A percentile compares a stretch with the other conserved stretches of the same genome.
Conservation (phyloP, 2,797 vertebrate genomes). For the Tenualosa thibaudeaui region DNA sequence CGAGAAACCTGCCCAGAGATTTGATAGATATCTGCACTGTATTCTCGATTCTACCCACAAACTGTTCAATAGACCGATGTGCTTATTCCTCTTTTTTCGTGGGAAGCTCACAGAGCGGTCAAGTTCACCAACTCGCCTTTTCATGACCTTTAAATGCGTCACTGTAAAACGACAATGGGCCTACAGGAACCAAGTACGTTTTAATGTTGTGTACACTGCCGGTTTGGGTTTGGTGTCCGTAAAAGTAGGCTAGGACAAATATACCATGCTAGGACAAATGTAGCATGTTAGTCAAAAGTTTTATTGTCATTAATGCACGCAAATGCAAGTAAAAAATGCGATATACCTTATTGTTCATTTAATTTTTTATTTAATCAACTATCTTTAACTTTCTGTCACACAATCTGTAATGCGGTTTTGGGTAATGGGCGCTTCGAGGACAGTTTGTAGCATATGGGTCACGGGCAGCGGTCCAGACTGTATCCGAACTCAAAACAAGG, state of each 20-base stretch:
- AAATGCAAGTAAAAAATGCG: no score
- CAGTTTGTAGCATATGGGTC: conserved; percentile 74
- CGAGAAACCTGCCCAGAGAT: conserved; percentile 56
- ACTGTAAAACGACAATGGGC: background rate
- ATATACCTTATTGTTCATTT: background rate
- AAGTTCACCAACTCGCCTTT: background rate
- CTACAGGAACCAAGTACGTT: background rate
- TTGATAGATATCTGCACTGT: conserved; percentile 70
- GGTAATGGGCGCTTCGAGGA: conserved; percentile 55
- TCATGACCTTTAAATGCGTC: background rate
- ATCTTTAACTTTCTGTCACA: background rate
- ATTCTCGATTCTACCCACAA: background rate
- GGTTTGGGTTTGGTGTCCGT: background rate
- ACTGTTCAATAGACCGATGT: background rate
- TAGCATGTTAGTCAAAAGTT: no score
- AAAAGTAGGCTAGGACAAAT: no score
- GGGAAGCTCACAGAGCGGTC: background rate
- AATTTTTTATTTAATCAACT: background rate
- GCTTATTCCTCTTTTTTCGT: background rate
- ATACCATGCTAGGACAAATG: no score
- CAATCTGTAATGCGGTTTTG: background rate
- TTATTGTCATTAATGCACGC: no score
- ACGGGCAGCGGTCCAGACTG: conserved; percentile 69
- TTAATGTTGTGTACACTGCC: background rate
- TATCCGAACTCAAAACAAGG: conserved; percentile 41